phyloP scores from a whole-genome alignment of 2,113 vertebrate genomes.

The Pluvianellus socialis region DNA sequence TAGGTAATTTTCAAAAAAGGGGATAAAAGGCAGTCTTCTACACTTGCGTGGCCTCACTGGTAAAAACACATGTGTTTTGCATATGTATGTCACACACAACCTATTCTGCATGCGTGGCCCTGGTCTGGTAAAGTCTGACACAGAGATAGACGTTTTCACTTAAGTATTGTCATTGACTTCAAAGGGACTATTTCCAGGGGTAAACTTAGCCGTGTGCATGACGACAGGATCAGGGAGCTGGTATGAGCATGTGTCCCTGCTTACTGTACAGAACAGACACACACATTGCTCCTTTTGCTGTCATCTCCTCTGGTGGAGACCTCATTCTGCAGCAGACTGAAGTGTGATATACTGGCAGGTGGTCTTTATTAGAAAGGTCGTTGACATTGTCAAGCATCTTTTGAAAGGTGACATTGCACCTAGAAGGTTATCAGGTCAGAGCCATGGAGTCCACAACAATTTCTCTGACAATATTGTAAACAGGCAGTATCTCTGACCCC shows the following conservation, averaged over 20 bases:
- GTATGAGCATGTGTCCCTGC: background rate
- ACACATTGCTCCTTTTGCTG: background rate
- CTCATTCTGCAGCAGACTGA: background rate
- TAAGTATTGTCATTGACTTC: background rate
- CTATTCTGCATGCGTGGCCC: background rate
- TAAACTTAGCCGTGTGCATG: background rate
- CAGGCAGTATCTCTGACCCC: slow-evolving; percentile 57
- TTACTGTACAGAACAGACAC: background rate
- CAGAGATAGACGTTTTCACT: background rate
- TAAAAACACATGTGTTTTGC: background rate
- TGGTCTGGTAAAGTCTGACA: background rate
- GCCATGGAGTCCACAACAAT: slow-evolving; percentile 68
- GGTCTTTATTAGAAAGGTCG: slow-evolving; percentile 57
- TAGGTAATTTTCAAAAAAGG: background rate
- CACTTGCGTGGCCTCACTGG: background rate
- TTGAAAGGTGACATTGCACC: slow-evolving; percentile 44
- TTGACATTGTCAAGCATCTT: slow-evolving; percentile 37
- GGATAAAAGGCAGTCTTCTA: background rate
- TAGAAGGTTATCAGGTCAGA: slow-evolving; percentile 63
- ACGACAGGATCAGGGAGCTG: background rate
- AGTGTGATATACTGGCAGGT: slow-evolving; percentile 16
- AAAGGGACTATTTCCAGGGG: background rate
- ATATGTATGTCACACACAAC: background rate
- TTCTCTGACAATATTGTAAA: slow-evolving; percentile 62
- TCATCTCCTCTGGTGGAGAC: background rate